Conservation (phyloP, 35 echinoderm and acorn worm species). For the Stichopus chloronotus region DNA sequence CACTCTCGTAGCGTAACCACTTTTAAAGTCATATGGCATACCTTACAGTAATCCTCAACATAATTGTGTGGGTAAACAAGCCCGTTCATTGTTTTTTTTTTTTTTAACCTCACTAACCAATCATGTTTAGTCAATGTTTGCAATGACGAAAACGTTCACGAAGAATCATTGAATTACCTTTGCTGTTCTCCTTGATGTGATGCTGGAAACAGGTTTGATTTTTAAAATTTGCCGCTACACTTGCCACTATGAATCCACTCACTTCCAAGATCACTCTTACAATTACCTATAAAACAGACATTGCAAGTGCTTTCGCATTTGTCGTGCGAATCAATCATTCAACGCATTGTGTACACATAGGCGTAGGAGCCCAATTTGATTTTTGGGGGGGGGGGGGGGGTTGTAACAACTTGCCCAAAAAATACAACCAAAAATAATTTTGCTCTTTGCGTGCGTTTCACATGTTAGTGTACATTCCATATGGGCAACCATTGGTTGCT, state of each 20-base stretch:
- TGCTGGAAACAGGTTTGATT: neutral
- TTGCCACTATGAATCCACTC: neutral
- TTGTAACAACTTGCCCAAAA: too few relatives aligned
- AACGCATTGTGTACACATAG: neutral
- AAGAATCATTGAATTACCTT: neutral
- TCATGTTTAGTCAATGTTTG: neutral
- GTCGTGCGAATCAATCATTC: neutral
- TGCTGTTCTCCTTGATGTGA: neutral
- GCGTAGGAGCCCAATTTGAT: too few relatives aligned
- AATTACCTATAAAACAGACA: neutral
- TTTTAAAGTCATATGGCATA: too few relatives aligned
- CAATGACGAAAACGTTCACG: neutral
- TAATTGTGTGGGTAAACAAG: too few relatives aligned
- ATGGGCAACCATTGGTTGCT: too few relatives aligned
- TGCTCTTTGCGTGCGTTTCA: too few relatives aligned
- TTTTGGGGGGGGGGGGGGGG: too few relatives aligned
- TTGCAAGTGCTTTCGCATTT: neutral
- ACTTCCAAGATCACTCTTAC: neutral
- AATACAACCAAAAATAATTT: too few relatives aligned
- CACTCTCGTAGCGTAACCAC: conserved; percentile 8
- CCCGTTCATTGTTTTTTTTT: neutral
- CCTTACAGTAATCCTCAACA: too few relatives aligned
- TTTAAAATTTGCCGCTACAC: neutral
- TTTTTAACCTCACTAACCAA: too few relatives aligned
- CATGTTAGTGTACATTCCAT: too few relatives aligned